Evolutionary conservation across 2,113 vertebrate species (phyloP).

Genomic region (Phylloscopus whistleri): DNA sequence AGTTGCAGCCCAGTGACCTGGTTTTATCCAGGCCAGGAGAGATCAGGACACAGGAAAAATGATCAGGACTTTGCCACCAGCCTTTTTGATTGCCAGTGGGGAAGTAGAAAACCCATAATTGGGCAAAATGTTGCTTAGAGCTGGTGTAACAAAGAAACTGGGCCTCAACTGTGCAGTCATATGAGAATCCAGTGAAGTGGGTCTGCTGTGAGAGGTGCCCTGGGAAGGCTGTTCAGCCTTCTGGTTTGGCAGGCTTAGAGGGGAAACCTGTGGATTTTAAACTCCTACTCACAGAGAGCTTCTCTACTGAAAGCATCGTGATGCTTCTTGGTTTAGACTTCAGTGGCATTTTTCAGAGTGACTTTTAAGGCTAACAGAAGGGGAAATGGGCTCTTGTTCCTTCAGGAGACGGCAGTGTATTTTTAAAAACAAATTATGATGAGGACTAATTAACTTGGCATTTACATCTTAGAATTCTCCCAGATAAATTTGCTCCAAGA

Average conservation of each 20-base stretch:
- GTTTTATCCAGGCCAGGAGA: not conserved
- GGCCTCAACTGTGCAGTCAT: not conserved
- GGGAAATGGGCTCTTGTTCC: not conserved
- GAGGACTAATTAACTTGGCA: slow-evolving; percentile 58
- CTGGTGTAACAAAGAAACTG: not conserved
- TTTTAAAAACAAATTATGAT: slow-evolving; percentile 22
- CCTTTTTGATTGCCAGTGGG: not conserved
- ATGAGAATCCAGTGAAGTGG: not conserved
- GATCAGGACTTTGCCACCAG: not conserved
- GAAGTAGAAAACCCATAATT: not conserved
- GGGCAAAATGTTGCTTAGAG: not conserved
- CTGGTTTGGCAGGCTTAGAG: not conserved
- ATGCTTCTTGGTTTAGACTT: not conserved
- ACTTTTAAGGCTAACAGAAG: slow-evolving; percentile 18
- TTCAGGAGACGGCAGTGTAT: not conserved
- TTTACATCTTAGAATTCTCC: slow-evolving; percentile 27
- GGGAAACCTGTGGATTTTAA: not conserved
- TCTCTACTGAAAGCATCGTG: not conserved
- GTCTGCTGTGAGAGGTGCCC: not conserved
- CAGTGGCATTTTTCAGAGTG: not conserved
- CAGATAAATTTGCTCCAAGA: not conserved
- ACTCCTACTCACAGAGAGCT: not conserved
- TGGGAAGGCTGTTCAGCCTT: not conserved
- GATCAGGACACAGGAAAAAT: not conserved
- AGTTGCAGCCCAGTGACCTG: not conserved